Conservation (phyloP, 1,140 invertebrate species). For the Drosophila bipectinata region DNA sequence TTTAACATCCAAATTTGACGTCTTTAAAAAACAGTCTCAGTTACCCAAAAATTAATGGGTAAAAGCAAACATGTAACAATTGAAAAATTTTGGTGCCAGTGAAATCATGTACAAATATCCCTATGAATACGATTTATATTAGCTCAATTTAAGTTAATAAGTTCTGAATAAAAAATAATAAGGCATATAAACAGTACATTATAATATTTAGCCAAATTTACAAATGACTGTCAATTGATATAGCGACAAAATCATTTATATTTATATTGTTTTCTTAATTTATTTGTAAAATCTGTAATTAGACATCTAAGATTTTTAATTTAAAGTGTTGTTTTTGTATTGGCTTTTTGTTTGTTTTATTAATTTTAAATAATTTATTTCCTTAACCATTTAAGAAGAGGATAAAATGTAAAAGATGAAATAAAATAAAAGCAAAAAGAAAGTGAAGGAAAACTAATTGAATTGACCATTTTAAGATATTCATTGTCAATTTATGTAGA, state of each 20-base stretch:
- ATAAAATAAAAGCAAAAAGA: conserved; percentile 42
- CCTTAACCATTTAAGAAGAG: conserved; percentile 32
- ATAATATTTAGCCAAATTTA: conserved; percentile 67
- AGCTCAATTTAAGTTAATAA: conserved; percentile 61
- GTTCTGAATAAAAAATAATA: conserved; percentile 14
- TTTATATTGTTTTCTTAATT: conserved; percentile 55
- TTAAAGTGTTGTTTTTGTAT: conserved; percentile 60
- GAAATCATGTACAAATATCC: conserved; percentile 73
- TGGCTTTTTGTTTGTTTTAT: conserved; percentile 71
- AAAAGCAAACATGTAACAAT: conserved; percentile 4
- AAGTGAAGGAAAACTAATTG: conserved; percentile 1
- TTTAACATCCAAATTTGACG: neutral
- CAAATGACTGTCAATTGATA: conserved; percentile 59
- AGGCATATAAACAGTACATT: conserved; percentile 2
- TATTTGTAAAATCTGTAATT: conserved; percentile 36
- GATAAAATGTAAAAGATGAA: conserved; percentile 36
- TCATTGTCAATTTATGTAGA: neutral
- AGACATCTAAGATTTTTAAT: conserved; percentile 23
- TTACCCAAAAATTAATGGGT: neutral
- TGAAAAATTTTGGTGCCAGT: conserved; percentile 66
- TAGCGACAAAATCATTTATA: conserved; percentile 26
- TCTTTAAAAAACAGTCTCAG: neutral
- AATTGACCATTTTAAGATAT: conserved; percentile 1
- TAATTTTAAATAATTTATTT: conserved; percentile 79
- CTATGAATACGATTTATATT: conserved; percentile 38